Conservation (phyloP, 2,113 vertebrate species). For the Mobula birostris region DNA sequence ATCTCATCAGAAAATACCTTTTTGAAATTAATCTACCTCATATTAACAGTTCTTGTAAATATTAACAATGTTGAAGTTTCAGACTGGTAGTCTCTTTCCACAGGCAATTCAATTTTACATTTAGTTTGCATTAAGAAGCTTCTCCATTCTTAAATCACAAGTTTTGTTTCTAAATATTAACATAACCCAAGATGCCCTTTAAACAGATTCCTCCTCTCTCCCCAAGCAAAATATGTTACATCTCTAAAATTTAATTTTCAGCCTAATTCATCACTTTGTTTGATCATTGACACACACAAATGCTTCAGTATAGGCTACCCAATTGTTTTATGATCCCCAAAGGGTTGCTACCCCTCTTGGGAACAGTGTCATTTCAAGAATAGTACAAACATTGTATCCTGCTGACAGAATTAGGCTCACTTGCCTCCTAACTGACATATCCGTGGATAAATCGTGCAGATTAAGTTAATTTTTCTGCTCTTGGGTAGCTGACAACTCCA, state of each 20-base stretch:
- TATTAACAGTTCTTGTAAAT: neutral
- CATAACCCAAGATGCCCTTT: neutral
- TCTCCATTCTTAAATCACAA: neutral
- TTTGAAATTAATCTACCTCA: neutral
- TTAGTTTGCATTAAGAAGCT: neutral
- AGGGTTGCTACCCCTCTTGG: neutral
- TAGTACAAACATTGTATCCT: neutral
- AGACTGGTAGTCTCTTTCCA: too few species aligned
- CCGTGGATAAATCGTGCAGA: neutral
- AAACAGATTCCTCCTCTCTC: neutral
- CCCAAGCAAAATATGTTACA: neutral
- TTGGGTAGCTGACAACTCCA: neutral
- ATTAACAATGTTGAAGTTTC: neutral
- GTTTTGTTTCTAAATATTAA: neutral
- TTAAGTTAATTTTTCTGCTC: neutral
- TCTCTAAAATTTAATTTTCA: neutral
- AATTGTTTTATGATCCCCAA: neutral
- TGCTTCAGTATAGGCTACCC: neutral
- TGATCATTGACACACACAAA: neutral
- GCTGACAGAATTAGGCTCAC: neutral
- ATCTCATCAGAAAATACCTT: neutral
- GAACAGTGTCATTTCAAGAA: constrained; percentile 8
- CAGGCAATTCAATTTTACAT: too few species aligned
- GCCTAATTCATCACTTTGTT: neutral
- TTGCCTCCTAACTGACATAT: neutral